phyloP scores from a whole-genome alignment of 2,888 invertebrate species.

The Lasioglossum leucozonium region DNA sequence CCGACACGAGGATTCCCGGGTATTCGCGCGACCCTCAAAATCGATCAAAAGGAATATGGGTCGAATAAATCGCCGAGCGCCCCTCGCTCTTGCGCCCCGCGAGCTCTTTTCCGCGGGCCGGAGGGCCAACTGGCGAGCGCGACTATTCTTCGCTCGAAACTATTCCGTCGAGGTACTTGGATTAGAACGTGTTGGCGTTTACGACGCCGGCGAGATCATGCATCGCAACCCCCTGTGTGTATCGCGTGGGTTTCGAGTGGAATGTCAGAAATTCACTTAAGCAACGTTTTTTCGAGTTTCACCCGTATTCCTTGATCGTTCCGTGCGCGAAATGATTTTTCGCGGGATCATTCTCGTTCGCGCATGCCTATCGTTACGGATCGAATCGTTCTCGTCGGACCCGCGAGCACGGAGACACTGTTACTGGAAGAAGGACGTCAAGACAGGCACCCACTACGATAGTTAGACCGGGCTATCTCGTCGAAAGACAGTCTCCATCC shows the following conservation, averaged over 20 bases:
- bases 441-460: constrained; percentile 59
- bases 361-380: not conserved
- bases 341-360: not conserved
- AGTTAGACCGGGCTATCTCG: constrained; percentile 71
- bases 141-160: constrained; percentile 36
- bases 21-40: constrained; percentile 6
- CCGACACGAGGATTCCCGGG: constrained; percentile 20
- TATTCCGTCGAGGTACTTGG: constrained; percentile 14
- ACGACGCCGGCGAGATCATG: constrained; percentile 24
- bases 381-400: constrained; percentile 27
- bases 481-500: constrained; percentile 61
- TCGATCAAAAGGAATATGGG: constrained; percentile 19
- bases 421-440: constrained; percentile 44
- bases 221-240: constrained; percentile 21
- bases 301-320: constrained; percentile 16
- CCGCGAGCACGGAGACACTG: constrained; percentile 33
- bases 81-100: not conserved
- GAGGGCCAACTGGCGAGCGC: not conserved
- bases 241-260: constrained; percentile 46
- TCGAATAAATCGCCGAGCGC: constrained; percentile 12
- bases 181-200: constrained; percentile 34
- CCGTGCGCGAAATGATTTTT: not conserved
- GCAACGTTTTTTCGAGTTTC: constrained; percentile 21
- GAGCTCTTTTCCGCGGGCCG: not conserved
- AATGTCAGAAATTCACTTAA: constrained; percentile 50